Base-by-base conservation (phyloP, 2,888 invertebrate species). In the Ochropleura plecta region DNA sequence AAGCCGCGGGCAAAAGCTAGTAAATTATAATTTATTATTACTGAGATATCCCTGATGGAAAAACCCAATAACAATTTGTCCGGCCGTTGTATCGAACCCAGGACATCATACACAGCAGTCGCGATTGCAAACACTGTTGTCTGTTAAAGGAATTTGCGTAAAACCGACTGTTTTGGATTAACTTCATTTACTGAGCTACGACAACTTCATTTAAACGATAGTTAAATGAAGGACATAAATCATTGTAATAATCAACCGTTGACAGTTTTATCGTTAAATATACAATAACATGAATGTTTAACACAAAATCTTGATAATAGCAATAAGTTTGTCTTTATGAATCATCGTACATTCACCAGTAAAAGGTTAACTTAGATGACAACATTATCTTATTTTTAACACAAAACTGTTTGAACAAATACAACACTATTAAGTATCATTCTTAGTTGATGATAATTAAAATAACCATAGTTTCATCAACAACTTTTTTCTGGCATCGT, bases 291-390 rank as follows among this genome's bases (percentile, higher is more conserved):
- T 63, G 18, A 42, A 79, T 44, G 18, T 78, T 63, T 42, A 5
- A 68, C 18, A 66, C 9, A 49, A 63, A 73, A 63, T 70, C 40
- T 77, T 9, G 49, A 44, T 14, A 65, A 55, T 49, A 40, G 18
- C 49, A 42, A 44, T 18, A 12, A 59, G 16, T 53, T 70, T n/a
- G 46, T 70, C 51, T 40, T 53, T 30, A 65, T 75, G 82, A 82
- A 53, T 78, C 73, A 85, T 60, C 60, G 51, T 12, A 6, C 42
- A 53, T 53, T 60, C 14, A 71, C 14, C 14, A 55, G 68, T 64
- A 57, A 85, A 85, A 83, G 72, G 75, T 75, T 73, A 82, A 49
- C 16, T 60, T 55, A n/a, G 20, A 46, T 85, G 74, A 82, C 74
- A 70, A 85, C 78, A 85, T 69, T 40, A 59, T 10, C 18, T 57